Evolutionary conservation across 1,140 invertebrate genomes (phyloP).

Genomic region (Zaprionus camerounensis): DNA sequence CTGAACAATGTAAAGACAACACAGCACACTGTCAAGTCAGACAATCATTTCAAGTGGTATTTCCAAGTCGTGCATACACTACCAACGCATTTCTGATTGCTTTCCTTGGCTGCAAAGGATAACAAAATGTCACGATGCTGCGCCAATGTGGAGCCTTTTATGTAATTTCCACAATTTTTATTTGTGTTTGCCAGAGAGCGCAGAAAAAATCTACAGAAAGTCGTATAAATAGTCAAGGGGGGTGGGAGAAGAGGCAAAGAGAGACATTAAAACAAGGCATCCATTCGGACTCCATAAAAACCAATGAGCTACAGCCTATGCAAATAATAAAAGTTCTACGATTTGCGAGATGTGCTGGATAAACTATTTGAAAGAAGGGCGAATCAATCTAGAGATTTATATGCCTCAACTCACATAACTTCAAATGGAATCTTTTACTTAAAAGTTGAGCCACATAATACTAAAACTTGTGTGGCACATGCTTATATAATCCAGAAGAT

Average conservation of each 20-base stretch:
- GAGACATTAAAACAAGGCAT: slow-evolving; percentile 45
- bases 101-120: slow-evolving; percentile 51
- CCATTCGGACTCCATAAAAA: slow-evolving; percentile 24
- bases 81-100: slow-evolving; percentile 31
- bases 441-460: neutral
- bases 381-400: neutral
- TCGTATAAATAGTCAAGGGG: slow-evolving; percentile 46
- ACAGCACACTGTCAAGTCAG: neutral
- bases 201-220: slow-evolving; percentile 17
- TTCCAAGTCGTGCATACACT: neutral
- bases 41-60: neutral
- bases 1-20: neutral
- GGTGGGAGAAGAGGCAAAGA: neutral
- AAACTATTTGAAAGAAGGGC: neutral
- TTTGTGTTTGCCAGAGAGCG: slow-evolving; percentile 47
- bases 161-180: slow-evolving; percentile 79
- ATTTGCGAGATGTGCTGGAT: slow-evolving; percentile 11
- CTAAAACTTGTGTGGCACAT: no score
- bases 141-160: slow-evolving; percentile 80
- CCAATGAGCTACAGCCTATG: slow-evolving; percentile 18
- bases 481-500: neutral
- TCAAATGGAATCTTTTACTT: neutral
- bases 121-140: slow-evolving; percentile 69
- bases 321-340: slow-evolving; percentile 29
- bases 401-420: neutral